Percentiles rank a stretch among this genome's conserved stretches.
Evolutionary conservation across 2,113 vertebrate genomes (phyloP).

Genomic region (Semnornis frantzii): DNA sequence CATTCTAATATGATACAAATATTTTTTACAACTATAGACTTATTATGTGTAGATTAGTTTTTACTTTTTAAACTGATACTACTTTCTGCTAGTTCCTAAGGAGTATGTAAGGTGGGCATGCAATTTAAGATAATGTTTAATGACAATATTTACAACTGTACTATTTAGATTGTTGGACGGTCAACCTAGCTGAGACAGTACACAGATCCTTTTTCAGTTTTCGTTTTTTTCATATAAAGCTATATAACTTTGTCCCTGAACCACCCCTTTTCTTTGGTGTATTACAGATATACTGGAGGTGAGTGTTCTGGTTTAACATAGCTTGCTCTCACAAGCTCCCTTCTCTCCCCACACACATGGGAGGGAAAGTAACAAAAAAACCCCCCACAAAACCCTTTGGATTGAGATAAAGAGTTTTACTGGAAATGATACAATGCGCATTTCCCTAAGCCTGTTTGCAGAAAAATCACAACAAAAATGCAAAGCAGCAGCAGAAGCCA

Average conservation of each 20-base stretch:
- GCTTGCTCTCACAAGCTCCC: too few relatives aligned
- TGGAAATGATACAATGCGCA: too few relatives aligned
- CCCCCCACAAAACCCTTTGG: too few relatives aligned
- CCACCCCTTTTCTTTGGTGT: neutral
- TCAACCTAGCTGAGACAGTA: neutral
- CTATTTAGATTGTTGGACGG: neutral
- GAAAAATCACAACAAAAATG: too few relatives aligned
- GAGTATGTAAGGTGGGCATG: neutral
- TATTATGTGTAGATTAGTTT: neutral
- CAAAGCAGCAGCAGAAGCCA: too few relatives aligned
- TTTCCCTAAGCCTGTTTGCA: too few relatives aligned
- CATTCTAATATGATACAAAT: neutral
- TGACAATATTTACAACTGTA: neutral
- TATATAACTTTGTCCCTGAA: neutral
- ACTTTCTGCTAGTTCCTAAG: neutral
- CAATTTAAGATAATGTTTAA: neutral
- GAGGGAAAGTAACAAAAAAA: too few relatives aligned
- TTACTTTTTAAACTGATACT: neutral
- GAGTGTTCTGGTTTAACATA: too few relatives aligned
- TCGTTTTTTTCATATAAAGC: neutral
- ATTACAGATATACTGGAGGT: neutral
- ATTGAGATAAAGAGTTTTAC: too few relatives aligned
- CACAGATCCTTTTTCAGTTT: neutral
- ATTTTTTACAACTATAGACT: conserved; percentile 1
- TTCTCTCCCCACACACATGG: too few relatives aligned